phyloP scores from a whole-genome alignment of 2,797 vertebrate species.

The Catamblyrhynchus diadema region DNA sequence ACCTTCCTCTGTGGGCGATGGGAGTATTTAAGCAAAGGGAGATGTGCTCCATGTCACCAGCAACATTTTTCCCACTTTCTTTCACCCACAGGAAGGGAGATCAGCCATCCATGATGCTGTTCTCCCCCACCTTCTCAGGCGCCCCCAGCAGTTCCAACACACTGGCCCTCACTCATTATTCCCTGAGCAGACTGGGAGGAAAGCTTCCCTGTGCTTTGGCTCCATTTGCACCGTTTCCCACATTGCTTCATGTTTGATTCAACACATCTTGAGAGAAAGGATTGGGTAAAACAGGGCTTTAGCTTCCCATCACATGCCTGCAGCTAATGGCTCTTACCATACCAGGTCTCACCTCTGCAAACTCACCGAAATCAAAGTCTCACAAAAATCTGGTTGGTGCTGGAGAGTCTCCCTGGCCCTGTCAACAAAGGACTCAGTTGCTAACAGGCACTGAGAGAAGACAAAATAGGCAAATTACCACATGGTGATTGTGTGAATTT shows the following conservation, averaged over 20 bases:
- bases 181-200: neutral
- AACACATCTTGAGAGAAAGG: neutral
- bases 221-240: neutral
- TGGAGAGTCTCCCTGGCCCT: neutral
- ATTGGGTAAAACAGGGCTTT: rapidly evolving
- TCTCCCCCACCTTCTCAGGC: neutral
- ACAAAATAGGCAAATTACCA: neutral
- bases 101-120: neutral
- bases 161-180: neutral
- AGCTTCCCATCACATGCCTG: neutral
- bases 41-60: neutral
- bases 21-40: neutral
- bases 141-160: neutral
- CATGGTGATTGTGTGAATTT: neutral
- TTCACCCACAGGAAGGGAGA: neutral
- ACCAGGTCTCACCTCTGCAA: neutral
- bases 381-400: neutral
- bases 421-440: neutral
- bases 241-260: neutral
- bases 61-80: neutral
- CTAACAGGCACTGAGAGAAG: neutral
- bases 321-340: neutral
- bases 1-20: neutral
- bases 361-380: neutral
- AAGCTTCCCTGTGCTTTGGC: neutral